Conservation (phyloP, 2,888 invertebrate species). For the Clepsis dumicolana region DNA sequence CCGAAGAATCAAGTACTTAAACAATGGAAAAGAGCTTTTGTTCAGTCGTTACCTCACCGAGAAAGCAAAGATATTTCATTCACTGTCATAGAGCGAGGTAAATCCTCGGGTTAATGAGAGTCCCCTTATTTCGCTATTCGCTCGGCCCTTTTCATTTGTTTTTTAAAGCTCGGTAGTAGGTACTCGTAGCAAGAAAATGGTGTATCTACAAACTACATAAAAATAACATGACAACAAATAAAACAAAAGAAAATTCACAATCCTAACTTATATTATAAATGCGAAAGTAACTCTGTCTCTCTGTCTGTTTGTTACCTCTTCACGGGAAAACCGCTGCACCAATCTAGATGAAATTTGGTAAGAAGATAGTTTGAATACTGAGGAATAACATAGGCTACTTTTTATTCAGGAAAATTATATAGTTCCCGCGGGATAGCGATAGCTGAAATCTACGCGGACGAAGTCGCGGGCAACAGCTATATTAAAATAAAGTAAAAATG, state of each 20-base stretch:
- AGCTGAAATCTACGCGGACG: no score
- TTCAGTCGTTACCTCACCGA: slow-evolving; percentile 13
- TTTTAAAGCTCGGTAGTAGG: slow-evolving; percentile 14
- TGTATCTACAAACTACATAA: background rate
- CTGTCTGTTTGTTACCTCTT: no score
- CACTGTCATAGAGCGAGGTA: slow-evolving; percentile 29
- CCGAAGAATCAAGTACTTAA: slow-evolving; percentile 4
- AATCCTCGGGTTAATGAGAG: slow-evolving; percentile 40
- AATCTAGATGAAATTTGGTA: no score
- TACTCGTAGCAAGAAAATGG: background rate
- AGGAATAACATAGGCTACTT: no score
- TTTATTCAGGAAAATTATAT: no score
- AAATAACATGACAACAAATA: background rate
- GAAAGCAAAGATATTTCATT: slow-evolving; percentile 26
- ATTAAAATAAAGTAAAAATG: no score
- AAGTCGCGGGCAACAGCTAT: no score
- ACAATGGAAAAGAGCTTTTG: slow-evolving; percentile 16
- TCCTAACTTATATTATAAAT: no score
- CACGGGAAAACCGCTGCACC: no score
- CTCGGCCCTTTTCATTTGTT: slow-evolving; percentile 31
- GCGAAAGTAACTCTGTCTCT: no score
- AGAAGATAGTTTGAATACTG: no score
- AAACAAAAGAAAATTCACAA: background rate
- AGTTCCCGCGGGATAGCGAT: no score
- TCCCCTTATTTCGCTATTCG: slow-evolving; percentile 36